Percentiles rank a stretch among this genome's conserved stretches.
These are phyloP conservation scores for Bergia sp. DNA, from an alignment of 92 coral and sea anemone species.

Conservation along the genomic window DNA sequence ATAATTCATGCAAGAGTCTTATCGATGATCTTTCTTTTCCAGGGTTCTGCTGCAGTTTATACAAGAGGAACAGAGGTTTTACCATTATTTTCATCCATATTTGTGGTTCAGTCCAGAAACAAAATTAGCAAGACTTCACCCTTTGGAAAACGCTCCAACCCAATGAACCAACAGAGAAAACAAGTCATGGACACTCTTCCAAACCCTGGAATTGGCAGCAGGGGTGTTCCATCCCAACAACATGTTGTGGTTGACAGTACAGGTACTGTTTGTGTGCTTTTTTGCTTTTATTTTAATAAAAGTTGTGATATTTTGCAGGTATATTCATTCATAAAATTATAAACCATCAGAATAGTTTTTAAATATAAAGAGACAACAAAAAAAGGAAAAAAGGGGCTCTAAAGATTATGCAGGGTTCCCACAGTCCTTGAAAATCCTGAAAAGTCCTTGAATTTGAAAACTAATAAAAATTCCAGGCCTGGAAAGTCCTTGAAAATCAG, in stretches of 20 bases:
- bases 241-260: constrained; percentile 43
- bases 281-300: too few species aligned
- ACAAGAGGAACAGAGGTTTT: constrained; percentile 2
- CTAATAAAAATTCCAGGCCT: too few species aligned
- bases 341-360: too few species aligned
- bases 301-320: neutral
- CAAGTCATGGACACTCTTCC: constrained; percentile 56
- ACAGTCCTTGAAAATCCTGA: too few species aligned
- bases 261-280: neutral
- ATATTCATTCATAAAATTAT: neutral
- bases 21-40: neutral
- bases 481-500: too few species aligned
- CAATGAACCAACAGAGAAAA: constrained; percentile 70
- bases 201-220: constrained; percentile 31
- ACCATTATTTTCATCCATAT: constrained; percentile 55
- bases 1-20: too few species aligned
- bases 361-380: too few species aligned
- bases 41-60: neutral
- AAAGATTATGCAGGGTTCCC: too few species aligned
- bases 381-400: too few species aligned
- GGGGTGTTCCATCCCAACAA: constrained; percentile 36
- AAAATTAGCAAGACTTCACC: constrained; percentile 89
- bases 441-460: too few species aligned
- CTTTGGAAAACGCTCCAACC: constrained; percentile 73
- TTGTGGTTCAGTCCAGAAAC: constrained; percentile 66